Percentiles rank a stretch among this genome's conserved stretches.
These are phyloP conservation scores for Caenorhabditis inopinata DNA, from an alignment of 1,140 invertebrate species.

Conservation along the genomic window DNA sequence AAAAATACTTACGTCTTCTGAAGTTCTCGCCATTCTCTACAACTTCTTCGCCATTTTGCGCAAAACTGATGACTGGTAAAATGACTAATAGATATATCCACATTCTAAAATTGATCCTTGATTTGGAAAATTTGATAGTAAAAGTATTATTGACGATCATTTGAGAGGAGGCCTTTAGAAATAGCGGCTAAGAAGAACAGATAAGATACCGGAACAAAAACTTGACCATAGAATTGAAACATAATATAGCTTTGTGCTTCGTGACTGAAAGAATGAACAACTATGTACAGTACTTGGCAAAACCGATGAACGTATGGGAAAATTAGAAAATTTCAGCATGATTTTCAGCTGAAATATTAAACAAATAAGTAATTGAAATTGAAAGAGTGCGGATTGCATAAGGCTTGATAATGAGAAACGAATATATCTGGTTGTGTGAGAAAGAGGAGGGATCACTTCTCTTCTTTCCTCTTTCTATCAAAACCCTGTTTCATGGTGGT, in stretches of 20 bases:
- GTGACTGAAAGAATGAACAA: too few species aligned
- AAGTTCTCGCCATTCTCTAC: slow-evolving; percentile 14
- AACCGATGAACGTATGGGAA: background rate
- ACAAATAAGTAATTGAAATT: background rate
- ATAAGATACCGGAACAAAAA: background rate
- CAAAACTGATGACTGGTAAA: background rate
- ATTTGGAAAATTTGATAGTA: background rate
- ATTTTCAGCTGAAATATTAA: background rate
- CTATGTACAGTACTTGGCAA: too few species aligned
- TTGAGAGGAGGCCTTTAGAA: background rate
- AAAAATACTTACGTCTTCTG: slow-evolving; percentile 6
- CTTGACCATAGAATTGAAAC: background rate
- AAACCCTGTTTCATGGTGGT: slow-evolving; percentile 30
- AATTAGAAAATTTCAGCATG: background rate
- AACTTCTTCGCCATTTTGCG: slow-evolving; percentile 13
- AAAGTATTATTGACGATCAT: background rate
- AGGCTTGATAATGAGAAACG: slow-evolving; percentile 28
- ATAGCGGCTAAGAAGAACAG: background rate
- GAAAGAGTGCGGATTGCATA: background rate
- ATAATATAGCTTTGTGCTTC: too few species aligned
- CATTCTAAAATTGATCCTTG: background rate
- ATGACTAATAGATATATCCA: slow-evolving; percentile 1
- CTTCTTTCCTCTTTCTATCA: background rate
- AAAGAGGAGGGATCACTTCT: background rate
- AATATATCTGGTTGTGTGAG: slow-evolving; percentile 26